Conservation (phyloP, 2,797 vertebrate genomes). For the Halcyon leucocephala region DNA sequence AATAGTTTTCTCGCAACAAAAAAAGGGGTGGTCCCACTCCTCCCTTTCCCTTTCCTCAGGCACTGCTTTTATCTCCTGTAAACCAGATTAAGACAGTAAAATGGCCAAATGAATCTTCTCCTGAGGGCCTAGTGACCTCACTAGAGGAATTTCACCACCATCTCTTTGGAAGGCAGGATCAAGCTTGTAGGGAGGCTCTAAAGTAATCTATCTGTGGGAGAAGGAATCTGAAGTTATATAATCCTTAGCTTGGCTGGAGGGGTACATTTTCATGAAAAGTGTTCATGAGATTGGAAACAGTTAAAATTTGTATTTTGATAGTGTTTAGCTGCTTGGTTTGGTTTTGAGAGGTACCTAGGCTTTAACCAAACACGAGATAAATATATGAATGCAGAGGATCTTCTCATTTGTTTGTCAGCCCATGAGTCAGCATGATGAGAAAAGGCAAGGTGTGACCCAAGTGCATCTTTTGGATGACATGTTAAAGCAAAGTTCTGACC, state of each 20-base stretch:
- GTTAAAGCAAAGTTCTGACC: neutral
- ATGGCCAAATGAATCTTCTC: constrained; percentile 2
- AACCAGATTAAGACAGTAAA: neutral
- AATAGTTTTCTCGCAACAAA: neutral
- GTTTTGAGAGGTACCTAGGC: neutral
- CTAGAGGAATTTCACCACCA: neutral
- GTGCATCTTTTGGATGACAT: neutral
- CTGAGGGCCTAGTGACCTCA: constrained; percentile 3
- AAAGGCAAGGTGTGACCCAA: neutral
- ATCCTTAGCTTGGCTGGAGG: neutral
- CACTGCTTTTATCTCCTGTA: constrained; percentile 6
- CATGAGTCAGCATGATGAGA: neutral
- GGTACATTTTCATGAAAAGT: neutral
- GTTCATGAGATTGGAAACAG: neutral
- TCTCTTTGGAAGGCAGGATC: neutral
- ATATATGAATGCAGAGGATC: neutral
- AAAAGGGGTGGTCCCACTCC: neutral
- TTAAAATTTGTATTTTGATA: neutral
- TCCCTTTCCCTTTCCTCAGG: neutral
- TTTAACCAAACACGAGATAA: neutral
- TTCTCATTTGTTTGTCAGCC: neutral
- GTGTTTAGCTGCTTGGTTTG: neutral
- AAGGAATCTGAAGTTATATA: neutral
- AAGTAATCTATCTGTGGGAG: neutral
- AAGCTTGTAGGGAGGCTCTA: neutral